Base-by-base conservation (phyloP, 2,888 invertebrate genomes). In the Furcula furcula region DNA sequence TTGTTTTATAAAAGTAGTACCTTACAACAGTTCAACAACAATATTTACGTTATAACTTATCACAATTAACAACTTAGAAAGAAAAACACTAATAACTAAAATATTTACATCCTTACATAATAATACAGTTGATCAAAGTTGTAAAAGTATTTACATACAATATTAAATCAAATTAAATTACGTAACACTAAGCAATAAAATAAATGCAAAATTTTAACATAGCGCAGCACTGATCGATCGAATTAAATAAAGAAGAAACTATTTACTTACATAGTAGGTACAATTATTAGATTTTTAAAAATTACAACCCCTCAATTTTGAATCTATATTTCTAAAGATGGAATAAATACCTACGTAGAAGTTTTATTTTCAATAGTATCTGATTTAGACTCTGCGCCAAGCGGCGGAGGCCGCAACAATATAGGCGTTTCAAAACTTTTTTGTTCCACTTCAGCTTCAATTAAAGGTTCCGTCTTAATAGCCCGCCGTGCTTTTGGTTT, bases 401-500 rank as follows among this genome's bases (percentile, higher is more conserved):
- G 67, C 7, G 72, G 65, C 4, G 81, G 80, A 9, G 81, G 80
- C 50, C 72, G 68, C 21, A 85, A 52, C 14, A 80, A 45, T 11
- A 68, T 70, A 31, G 75, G 67, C 0, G 56, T 50, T 32, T 76
- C 70, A n/a, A 53, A 55, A 12, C 67, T 56, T 3, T 73, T 70
- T 13, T 56, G 42, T 9, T 67, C 67, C 43, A 56, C 49, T 10
- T 74, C 76, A 30, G 78, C 65, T 46, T 85, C 82, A 53, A 77
- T 85, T 19, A 83, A 55, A 0, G 84, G 76, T 35, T 85, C 83
- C 21, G 77, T 61, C 52, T 83, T 86, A 18, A 76, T 52, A 37
- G 79, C 45, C 39, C 80, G 69, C 22, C 72, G 40, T 2, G 70
- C 36, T 65, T 78, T 84, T 4, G 79, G 74, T 39, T 76, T 84